Percentiles rank a stretch among this genome's conserved stretches.
phyloP scores from a whole-genome alignment of 2,888 invertebrate species.

The Myopa testacea region DNA sequence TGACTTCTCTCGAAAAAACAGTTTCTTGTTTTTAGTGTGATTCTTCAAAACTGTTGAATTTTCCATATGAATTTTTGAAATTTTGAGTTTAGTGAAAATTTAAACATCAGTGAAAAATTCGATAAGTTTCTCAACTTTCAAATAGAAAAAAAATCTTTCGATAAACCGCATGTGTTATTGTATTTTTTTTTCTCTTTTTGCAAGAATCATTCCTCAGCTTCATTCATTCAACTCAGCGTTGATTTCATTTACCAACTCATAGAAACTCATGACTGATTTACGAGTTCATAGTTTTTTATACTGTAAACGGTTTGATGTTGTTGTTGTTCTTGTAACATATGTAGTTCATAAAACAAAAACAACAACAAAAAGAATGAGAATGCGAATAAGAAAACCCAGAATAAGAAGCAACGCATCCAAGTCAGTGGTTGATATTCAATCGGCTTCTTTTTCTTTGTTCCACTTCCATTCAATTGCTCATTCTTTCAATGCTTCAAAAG shows the following conservation, averaged over 20 bases:
- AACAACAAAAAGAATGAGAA: not conserved
- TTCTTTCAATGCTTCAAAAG: not conserved
- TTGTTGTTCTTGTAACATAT: slow-evolving; percentile 5
- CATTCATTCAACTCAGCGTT: not conserved
- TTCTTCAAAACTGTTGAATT: no score
- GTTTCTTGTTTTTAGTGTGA: no score
- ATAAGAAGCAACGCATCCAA: not conserved
- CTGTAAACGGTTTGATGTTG: not conserved
- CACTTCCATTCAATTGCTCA: not conserved
- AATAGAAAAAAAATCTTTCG: no score
- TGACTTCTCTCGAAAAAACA: no score
- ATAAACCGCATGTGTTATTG: not conserved
- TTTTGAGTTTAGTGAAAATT: no score
- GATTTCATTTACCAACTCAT: not conserved
- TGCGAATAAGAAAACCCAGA: no score
- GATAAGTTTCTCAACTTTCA: no score
- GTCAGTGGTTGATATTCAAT: slow-evolving; percentile 1
- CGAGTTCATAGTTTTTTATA: not conserved
- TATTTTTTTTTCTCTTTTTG: not conserved
- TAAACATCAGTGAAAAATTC: no score
- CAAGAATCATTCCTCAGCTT: no score
- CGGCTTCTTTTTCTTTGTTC: not conserved
- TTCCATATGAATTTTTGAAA: no score
- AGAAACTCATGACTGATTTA: not conserved
- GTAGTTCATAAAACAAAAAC: not conserved